These are phyloP conservation scores for Parauchenoglanis ngamensis DNA, from an alignment of 2,797 vertebrate species.

Conservation along the genomic window DNA sequence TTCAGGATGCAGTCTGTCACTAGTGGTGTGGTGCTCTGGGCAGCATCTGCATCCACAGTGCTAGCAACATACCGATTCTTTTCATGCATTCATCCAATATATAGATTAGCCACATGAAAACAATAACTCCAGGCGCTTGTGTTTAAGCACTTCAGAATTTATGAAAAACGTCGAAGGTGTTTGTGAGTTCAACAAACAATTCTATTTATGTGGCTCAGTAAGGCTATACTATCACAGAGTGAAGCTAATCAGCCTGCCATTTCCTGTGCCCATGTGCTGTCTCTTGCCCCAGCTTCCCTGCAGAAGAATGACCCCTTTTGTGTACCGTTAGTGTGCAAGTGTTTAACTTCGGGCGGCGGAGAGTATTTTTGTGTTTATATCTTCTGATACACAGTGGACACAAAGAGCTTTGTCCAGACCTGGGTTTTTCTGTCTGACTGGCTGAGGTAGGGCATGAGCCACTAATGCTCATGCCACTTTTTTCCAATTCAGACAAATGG, in stretches of 20 bases:
- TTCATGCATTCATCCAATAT: neutral
- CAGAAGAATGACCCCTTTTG: conserved; percentile 91
- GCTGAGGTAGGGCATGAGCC: conserved; percentile 60
- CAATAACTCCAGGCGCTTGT: neutral
- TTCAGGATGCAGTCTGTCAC: neutral
- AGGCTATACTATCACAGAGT: conserved; percentile 91
- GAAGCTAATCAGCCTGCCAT: conserved; percentile 96
- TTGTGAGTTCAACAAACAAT: conserved; percentile 78
- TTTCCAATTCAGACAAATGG: conserved; percentile 62
- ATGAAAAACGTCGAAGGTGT: conserved; percentile 72
- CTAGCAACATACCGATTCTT: neutral
- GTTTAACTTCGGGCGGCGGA: conserved; percentile 92
- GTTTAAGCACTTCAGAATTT: conserved; percentile 9
- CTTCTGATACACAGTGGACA: conserved; percentile 81
- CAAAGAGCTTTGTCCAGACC: conserved; percentile 87
- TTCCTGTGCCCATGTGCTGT: conserved; percentile 89
- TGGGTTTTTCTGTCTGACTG: conserved; percentile 63
- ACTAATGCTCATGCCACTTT: conserved; percentile 60
- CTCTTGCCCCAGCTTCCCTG: conserved; percentile 80
- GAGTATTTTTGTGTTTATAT: conserved; percentile 75
- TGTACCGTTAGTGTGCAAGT: conserved; percentile 82
- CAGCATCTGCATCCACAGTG: neutral
- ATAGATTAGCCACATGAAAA: neutral
- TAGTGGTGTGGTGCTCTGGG: neutral
- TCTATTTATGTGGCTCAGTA: conserved; percentile 82